Evolutionary conservation across 2,888 invertebrate genomes (phyloP).

Genomic region (Trissolcus japonicus): DNA sequence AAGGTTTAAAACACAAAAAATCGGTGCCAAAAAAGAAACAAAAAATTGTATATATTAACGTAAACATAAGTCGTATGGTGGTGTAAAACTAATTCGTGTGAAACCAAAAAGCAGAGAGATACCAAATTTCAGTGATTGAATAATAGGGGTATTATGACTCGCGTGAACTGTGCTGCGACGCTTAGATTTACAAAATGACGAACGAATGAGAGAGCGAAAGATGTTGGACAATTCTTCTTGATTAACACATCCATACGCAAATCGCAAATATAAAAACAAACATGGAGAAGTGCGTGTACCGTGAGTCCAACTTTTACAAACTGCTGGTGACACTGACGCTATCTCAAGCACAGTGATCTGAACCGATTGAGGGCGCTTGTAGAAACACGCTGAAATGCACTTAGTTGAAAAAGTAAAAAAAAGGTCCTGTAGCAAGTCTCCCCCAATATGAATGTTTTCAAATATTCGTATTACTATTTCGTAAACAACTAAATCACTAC

Average conservation of each 20-base stretch:
- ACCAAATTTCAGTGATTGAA: conserved; percentile 29
- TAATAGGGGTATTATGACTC: conserved; percentile 55
- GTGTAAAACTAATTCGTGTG: conserved; percentile 36
- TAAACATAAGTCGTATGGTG: conserved; percentile 67
- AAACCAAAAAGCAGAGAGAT: conserved; percentile 11
- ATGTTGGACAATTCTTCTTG: conserved; percentile 28
- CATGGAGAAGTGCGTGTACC: neutral
- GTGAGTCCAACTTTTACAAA: neutral
- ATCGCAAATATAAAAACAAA: conserved; percentile 2
- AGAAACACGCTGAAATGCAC: conserved; percentile 70
- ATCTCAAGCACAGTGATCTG: conserved; percentile 57
- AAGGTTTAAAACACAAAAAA: conserved; percentile 48
- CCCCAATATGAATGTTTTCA: conserved; percentile 70
- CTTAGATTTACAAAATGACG: conserved; percentile 57
- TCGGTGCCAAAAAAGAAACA: conserved; percentile 69
- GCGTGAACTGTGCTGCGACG: conserved; percentile 67
- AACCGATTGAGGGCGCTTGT: conserved; percentile 68
- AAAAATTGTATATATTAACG: conserved; percentile 74
- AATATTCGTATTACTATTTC: conserved; percentile 62
- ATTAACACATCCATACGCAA: conserved; percentile 30
- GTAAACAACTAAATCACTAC: conserved; percentile 57
- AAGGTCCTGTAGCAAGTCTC: conserved; percentile 64
- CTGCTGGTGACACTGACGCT: conserved; percentile 5
- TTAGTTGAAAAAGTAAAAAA: conserved; percentile 63
- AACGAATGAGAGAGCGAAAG: conserved; percentile 23